Evolutionary conservation across 2,113 vertebrate genomes (phyloP).

Genomic region (Falco punctatus): DNA sequence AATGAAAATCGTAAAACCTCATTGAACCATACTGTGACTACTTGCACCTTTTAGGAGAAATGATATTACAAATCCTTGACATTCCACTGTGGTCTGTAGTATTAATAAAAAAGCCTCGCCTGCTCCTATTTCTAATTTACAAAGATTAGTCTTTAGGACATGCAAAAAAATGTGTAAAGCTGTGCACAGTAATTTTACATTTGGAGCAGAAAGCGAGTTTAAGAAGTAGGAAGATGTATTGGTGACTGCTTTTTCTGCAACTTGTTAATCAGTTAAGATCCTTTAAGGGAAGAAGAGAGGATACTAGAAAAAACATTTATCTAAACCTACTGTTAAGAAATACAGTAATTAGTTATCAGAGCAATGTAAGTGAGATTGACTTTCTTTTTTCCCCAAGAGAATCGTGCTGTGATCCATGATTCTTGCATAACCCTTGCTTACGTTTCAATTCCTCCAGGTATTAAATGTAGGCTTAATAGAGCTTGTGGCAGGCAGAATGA

Average conservation of each 20-base stretch:
- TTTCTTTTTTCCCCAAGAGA: not conserved
- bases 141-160: not conserved
- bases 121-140: not conserved
- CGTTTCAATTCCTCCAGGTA: not conserved
- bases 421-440: not conserved
- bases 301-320: not conserved
- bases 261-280: not conserved
- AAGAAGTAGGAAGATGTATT: not conserved
- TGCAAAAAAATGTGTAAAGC: not conserved
- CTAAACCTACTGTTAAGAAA: not conserved
- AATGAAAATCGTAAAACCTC: not conserved
- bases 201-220: not conserved
- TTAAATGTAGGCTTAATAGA: constrained; percentile 31
- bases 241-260: not conserved
- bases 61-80: not conserved
- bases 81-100: not conserved
- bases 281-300: not conserved
- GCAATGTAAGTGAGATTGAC: not conserved
- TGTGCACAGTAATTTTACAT: not conserved
- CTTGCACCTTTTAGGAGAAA: not conserved
- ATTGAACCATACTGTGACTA: not conserved
- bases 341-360: not conserved
- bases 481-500: not conserved
- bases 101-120: not conserved
- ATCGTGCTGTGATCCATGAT: not conserved